Evolutionary conservation across 2,113 vertebrate genomes (phyloP).

Genomic region (Macaca mulatta): DNA sequence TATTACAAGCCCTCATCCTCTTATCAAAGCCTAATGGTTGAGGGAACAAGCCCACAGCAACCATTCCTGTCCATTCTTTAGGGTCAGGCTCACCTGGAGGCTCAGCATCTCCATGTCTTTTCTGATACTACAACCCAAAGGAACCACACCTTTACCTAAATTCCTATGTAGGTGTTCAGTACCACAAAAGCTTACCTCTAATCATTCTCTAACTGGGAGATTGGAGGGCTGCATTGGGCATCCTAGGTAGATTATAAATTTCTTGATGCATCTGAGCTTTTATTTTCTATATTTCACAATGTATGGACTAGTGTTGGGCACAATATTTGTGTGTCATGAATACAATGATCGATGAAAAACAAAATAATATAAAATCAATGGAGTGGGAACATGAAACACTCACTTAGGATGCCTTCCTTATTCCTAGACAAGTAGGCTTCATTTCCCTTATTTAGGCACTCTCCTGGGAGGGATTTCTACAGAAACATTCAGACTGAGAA

Average conservation of each 20-base stretch:
- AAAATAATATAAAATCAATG: neutral
- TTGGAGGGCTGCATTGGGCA: neutral
- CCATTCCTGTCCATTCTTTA: neutral
- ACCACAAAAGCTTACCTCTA: neutral
- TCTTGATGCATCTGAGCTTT: neutral
- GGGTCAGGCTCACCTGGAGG: too few species aligned
- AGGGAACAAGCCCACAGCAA: neutral
- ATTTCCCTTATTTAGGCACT: neutral
- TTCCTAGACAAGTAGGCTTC: neutral
- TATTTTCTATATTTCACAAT: neutral
- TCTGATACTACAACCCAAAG: neutral
- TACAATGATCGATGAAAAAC: neutral
- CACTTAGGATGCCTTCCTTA: neutral
- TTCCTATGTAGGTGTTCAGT: neutral
- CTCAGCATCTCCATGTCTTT: neutral
- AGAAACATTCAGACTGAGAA: neutral
- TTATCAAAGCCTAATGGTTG: neutral
- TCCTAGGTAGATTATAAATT: neutral
- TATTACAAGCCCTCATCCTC: neutral
- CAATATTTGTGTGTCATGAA: neutral
- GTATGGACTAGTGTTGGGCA: neutral
- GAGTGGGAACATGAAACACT: neutral
- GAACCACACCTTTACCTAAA: neutral
- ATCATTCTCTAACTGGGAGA: neutral
- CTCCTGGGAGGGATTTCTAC: neutral